These are phyloP conservation scores for Sapajus apella DNA, from an alignment of 2,113 vertebrate genomes.

Conservation along the genomic window DNA sequence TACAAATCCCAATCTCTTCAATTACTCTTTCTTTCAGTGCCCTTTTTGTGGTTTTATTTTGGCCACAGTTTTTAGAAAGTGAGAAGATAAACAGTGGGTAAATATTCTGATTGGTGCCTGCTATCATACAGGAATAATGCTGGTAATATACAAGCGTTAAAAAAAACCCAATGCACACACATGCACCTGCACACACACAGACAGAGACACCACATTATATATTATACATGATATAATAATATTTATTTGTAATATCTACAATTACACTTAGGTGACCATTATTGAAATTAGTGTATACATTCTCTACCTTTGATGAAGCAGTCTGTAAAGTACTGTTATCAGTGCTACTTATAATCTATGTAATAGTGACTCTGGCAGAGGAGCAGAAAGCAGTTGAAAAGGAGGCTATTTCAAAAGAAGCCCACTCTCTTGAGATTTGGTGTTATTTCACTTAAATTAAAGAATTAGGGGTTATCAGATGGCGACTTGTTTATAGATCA, in stretches of 20 bases:
- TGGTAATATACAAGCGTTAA: neutral
- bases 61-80: neutral
- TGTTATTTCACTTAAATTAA: neutral
- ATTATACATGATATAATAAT: neutral
- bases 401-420: neutral
- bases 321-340: neutral
- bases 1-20: neutral
- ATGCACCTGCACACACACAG: too few species aligned
- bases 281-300: neutral
- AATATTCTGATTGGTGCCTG: neutral
- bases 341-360: neutral
- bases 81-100: neutral
- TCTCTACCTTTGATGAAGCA: neutral
- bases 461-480: neutral
- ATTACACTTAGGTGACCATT: neutral
- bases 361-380: conserved; percentile 36
- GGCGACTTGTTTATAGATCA: neutral
- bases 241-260: neutral
- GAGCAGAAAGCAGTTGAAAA: neutral
- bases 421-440: neutral
- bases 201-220: neutral
- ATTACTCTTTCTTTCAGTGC: neutral
- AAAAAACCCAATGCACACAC: neutral
- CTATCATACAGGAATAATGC: neutral
- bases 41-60: neutral